A percentile compares a stretch with the other conserved stretches of the same genome.
These are phyloP conservation scores for Philereme transversata DNA, from an alignment of 2,888 invertebrate genomes.

Conservation along the genomic window DNA sequence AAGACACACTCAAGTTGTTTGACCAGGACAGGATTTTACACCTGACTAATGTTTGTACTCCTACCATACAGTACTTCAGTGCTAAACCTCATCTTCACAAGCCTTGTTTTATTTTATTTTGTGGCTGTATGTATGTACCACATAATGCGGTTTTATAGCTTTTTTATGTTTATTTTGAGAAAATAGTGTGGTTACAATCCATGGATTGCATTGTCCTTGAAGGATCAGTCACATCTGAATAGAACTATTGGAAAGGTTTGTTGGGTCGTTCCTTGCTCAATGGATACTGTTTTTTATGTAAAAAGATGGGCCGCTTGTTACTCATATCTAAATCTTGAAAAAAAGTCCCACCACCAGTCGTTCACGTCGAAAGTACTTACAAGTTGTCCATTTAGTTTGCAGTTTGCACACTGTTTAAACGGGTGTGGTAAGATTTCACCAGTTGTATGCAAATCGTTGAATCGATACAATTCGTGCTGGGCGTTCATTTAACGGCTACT, in stretches of 20 bases:
- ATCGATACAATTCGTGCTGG: conserved; percentile 45
- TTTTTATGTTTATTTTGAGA: conserved; percentile 8
- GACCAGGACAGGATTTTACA: conserved; percentile 37
- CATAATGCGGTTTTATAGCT: conserved; percentile 6
- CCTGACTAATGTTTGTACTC: conserved; percentile 32
- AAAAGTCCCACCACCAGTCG: too few relatives aligned
- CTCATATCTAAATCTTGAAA: too few relatives aligned
- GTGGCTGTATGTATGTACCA: neutral
- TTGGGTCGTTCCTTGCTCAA: too few relatives aligned
- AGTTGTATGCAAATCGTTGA: conserved; percentile 65
- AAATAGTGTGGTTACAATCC: conserved; percentile 8
- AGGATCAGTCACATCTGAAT: conserved; percentile 3
- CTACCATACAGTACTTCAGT: conserved; percentile 9
- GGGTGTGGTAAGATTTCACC: conserved; percentile 59
- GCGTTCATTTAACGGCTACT: conserved; percentile 56
- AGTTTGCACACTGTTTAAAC: conserved; percentile 49
- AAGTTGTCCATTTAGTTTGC: conserved; percentile 32
- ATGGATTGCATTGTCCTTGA: conserved; percentile 14
- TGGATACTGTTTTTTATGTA: too few relatives aligned
- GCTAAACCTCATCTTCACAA: conserved; percentile 17
- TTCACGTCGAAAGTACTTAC: neutral
- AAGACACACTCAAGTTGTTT: conserved; percentile 36
- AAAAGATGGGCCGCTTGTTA: too few relatives aligned
- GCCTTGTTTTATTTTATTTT: conserved; percentile 25
- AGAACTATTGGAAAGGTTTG: neutral